phyloP scores from a whole-genome alignment of 2,797 vertebrate species.

The Danio kyathit region DNA sequence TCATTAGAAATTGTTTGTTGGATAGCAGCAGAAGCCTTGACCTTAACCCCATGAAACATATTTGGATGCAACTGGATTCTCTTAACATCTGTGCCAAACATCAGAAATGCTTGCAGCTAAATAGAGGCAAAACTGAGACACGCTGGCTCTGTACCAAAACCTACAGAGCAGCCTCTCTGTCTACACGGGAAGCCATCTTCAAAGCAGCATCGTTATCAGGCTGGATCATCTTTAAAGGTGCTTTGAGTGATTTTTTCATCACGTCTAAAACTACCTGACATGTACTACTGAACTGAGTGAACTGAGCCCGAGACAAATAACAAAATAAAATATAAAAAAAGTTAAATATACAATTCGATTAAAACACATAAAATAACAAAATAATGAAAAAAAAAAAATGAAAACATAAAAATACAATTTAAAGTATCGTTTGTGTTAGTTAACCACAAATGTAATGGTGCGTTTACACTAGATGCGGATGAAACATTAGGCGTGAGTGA shows the following conservation, averaged over 20 bases:
- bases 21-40: conserved; percentile 9
- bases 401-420: no score
- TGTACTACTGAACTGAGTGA: background rate
- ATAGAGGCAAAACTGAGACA: conserved; percentile 13
- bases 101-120: conserved; percentile 32
- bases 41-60: conserved; percentile 15
- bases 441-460: no score
- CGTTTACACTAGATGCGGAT: no score
- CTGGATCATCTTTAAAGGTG: conserved; percentile 19
- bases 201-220: background rate
- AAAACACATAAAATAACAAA: no score
- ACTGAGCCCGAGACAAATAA: background rate
- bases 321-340: background rate
- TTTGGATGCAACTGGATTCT: conserved; percentile 14
- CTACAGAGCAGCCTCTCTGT: background rate
- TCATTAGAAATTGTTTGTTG: background rate
- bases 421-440: no score
- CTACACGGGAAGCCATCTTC: background rate
- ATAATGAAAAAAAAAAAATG: no score
- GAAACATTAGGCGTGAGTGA: no score
- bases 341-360: no score
- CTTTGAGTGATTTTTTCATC: background rate
- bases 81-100: conserved; percentile 22
- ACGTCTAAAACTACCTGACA: conserved; percentile 2
- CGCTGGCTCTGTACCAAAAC: conserved; percentile 2